Conservation (phyloP, 2,797 vertebrate species). For the Stomatorhinus walkeri region DNA sequence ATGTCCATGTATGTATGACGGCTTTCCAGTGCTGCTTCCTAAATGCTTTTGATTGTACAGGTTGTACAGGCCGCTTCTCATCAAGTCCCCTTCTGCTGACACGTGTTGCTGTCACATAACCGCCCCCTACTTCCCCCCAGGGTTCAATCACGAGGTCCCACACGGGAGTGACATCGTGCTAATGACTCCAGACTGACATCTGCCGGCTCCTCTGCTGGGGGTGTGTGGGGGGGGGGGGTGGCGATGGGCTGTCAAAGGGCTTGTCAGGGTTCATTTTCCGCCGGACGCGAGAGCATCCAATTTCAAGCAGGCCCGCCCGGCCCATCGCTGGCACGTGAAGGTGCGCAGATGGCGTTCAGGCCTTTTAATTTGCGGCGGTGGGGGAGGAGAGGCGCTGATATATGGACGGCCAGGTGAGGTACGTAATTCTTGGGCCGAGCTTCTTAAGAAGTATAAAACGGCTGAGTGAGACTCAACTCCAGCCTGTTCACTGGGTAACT, state of each 20-base stretch:
- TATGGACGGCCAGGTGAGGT: background rate
- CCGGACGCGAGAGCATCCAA: conserved; percentile 10
- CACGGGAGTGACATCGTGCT: background rate
- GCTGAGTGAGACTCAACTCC: background rate
- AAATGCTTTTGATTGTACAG: background rate
- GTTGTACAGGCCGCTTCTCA: background rate
- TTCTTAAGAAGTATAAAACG: background rate
- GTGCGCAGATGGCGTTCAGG: background rate
- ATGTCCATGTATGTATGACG: background rate
- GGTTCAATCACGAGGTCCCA: conserved; percentile 15
- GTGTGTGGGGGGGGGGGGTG: background rate
- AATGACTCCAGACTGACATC: background rate
- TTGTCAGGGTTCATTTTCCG: conserved; percentile 7
- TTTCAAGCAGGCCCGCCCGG: background rate
- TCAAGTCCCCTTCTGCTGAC: background rate
- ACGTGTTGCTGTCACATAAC: background rate
- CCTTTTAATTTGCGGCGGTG: background rate
- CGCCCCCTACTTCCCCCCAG: conserved; percentile 10
- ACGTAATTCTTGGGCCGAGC: background rate
- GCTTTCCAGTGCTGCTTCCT: background rate
- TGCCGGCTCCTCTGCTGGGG: background rate
- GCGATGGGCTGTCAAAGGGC: background rate
- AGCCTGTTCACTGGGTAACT: background rate
- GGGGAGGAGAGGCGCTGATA: background rate
- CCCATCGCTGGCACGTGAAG: background rate